A percentile compares a stretch with the other conserved stretches of the same genome.
phyloP scores from a whole-genome alignment of 2,113 vertebrate species.

The Scortum barcoo region DNA sequence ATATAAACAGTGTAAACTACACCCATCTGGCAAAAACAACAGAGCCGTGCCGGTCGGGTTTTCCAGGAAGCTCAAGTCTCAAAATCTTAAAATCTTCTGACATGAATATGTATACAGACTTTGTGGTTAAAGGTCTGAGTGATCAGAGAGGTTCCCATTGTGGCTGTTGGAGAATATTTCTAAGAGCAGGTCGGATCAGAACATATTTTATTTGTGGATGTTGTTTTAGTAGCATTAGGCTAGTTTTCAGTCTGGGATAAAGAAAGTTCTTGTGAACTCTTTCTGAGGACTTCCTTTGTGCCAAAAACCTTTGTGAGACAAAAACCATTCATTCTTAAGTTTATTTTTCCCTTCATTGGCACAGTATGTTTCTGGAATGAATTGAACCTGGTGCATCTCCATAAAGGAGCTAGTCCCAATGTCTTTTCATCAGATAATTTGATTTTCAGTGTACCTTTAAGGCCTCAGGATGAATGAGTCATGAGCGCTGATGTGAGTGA shows the following conservation, averaged over 20 bases:
- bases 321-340: slow-evolving; percentile 8
- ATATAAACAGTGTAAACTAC: no score
- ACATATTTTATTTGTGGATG: background rate
- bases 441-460: background rate
- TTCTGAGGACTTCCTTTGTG: background rate
- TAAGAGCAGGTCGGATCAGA: background rate
- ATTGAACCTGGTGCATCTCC: slow-evolving; percentile 35
- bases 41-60: background rate
- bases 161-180: no score
- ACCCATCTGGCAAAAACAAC: no score
- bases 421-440: background rate
- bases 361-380: slow-evolving; percentile 22
- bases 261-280: background rate
- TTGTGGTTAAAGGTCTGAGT: background rate
- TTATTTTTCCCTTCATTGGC: slow-evolving; percentile 12
- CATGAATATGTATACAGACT: background rate
- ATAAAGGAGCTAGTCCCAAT: background rate
- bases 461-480: background rate
- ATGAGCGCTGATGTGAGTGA: background rate
- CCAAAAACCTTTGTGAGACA: no score
- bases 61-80: background rate
- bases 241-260: background rate
- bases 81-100: background rate
- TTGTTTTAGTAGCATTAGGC: background rate
- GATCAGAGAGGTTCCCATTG: no score